These are phyloP conservation scores for Betta splendens DNA, from an alignment of 2,797 vertebrate genomes.

Conservation along the genomic window DNA sequence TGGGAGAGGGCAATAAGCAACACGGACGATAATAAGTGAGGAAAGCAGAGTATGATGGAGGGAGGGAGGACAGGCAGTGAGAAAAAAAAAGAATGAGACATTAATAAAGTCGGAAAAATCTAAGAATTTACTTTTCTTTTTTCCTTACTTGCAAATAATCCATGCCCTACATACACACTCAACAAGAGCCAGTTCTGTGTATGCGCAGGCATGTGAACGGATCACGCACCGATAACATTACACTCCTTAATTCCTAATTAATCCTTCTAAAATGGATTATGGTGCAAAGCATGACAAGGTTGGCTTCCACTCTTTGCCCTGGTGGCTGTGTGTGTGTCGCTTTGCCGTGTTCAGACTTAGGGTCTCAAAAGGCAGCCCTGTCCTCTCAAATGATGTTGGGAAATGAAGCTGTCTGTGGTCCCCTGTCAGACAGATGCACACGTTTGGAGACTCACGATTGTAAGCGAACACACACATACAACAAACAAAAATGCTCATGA, in stretches of 20 bases:
- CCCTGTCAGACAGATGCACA: constrained; percentile 47
- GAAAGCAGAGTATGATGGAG: constrained; percentile 17
- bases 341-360: constrained; percentile 51
- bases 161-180: constrained; percentile 63
- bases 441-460: constrained; percentile 7
- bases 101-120: constrained; percentile 48
- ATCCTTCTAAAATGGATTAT: constrained; percentile 79
- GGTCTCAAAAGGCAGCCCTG: constrained; percentile 60
- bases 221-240: constrained; percentile 78
- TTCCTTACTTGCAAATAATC: constrained; percentile 58
- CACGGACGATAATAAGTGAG: constrained; percentile 27
- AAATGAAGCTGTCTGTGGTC: constrained; percentile 61
- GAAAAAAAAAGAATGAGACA: constrained; percentile 36
- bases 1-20: constrained; percentile 31
- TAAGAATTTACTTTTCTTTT: constrained; percentile 49
- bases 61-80: constrained; percentile 19
- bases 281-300: constrained; percentile 65
- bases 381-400: constrained; percentile 67
- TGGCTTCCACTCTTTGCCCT: constrained; percentile 54
- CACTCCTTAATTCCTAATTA: constrained; percentile 83
- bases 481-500: constrained; percentile 60
- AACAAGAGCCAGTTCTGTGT: constrained; percentile 38
- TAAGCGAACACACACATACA: constrained; percentile 11
- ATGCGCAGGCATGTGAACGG: constrained; percentile 45
- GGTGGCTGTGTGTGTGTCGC: constrained; percentile 32